phyloP scores from a whole-genome alignment of 2,797 vertebrate genomes.

The Hydrolagus colliei region DNA sequence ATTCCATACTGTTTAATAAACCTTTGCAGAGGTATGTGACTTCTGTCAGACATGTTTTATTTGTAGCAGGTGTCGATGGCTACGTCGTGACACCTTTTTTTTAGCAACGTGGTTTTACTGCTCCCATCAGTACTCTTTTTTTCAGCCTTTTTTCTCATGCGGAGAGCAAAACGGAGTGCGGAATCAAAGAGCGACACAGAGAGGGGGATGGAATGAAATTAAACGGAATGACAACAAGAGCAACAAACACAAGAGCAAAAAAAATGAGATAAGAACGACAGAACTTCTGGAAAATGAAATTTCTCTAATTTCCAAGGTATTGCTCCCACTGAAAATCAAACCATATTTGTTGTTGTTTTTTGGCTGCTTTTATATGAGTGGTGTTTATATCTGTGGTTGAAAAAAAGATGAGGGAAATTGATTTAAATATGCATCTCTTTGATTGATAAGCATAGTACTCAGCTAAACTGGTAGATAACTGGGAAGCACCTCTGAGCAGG shows the following conservation, averaged over 20 bases:
- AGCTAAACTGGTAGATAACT: no score
- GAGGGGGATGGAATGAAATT: not conserved
- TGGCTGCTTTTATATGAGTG: no score
- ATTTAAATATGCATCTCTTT: no score
- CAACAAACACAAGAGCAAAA: not conserved
- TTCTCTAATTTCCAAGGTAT: not conserved
- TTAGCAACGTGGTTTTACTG: conserved; percentile 8
- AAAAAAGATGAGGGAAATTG: no score
- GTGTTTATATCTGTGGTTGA: no score
- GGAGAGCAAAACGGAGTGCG: not conserved
- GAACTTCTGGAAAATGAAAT: not conserved
- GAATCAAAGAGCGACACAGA: not conserved
- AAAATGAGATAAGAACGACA: not conserved
- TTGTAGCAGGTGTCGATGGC: not conserved
- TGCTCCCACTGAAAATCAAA: not conserved
- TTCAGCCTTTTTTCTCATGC: not conserved
- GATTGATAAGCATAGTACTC: no score
- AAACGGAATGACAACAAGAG: not conserved
- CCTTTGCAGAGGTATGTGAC: not conserved
- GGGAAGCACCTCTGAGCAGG: no score
- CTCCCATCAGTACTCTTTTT: not conserved
- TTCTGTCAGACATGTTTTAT: not conserved
- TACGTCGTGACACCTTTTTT: not conserved
- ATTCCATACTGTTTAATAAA: not conserved
- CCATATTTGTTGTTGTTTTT: no score